A percentile compares a stretch with the other conserved stretches of the same genome.
Evolutionary conservation across 2,113 vertebrate species (phyloP).

Genomic region (Burhinus bistriatus): DNA sequence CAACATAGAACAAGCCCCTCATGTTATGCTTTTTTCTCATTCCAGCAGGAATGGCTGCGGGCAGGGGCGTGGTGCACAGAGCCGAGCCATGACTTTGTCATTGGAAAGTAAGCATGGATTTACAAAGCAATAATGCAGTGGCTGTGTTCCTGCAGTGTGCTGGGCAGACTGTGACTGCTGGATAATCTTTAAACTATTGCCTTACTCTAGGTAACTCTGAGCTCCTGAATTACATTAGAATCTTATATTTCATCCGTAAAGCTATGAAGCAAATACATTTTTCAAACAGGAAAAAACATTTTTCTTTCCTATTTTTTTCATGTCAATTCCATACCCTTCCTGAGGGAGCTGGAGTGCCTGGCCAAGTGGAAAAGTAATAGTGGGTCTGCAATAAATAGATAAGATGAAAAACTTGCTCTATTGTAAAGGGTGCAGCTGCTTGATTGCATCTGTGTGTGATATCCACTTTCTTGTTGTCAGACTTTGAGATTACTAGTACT

Average conservation of each 20-base stretch:
- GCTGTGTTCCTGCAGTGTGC: background rate
- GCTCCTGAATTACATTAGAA: background rate
- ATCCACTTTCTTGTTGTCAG: background rate
- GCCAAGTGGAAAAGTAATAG: constrained; percentile 18
- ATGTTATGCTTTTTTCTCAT: background rate
- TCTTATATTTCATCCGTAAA: background rate
- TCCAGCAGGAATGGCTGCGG: background rate
- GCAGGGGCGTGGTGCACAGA: background rate
- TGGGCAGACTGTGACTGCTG: background rate
- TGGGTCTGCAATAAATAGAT: constrained; percentile 7
- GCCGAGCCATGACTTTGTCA: background rate
- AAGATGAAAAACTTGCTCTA: constrained; percentile 3
- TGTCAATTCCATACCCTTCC: background rate
- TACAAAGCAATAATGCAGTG: background rate
- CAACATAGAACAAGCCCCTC: background rate
- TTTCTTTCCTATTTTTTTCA: background rate
- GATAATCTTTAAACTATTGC: background rate
- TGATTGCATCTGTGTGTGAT: constrained; percentile 26
- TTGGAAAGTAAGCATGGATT: background rate
- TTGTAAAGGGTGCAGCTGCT: constrained; percentile 3
- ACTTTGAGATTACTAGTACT: background rate
- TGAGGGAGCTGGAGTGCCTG: background rate
- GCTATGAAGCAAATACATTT: constrained; percentile 1
- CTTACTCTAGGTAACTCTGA: background rate
- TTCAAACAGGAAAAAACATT: background rate